These are phyloP conservation scores for Camponotus pennsylvanicus DNA, from an alignment of 1,140 invertebrate species.

Conservation along the genomic window DNA sequence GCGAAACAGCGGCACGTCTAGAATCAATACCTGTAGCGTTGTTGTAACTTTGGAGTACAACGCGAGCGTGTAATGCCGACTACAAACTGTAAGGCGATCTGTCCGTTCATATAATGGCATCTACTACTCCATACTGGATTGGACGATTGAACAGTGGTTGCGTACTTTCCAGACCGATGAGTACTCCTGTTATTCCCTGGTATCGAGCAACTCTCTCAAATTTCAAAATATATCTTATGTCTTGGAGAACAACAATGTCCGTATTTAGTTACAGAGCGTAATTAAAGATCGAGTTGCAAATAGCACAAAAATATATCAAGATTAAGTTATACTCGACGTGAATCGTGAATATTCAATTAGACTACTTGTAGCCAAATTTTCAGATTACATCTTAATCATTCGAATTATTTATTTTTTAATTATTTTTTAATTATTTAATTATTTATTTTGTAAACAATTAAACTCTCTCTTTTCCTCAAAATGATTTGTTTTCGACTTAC, in stretches of 20 bases:
- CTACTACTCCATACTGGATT: slow-evolving; percentile 43
- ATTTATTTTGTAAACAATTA: background rate
- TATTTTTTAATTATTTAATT: background rate
- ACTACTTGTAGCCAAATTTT: background rate
- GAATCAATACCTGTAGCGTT: slow-evolving; percentile 45
- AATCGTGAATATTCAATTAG: background rate
- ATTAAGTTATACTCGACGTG: background rate
- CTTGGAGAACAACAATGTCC: background rate
- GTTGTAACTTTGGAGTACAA: slow-evolving; percentile 64
- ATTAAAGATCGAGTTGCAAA: background rate
- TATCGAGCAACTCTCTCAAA: background rate
- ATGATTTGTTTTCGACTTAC: background rate
- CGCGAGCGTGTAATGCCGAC: slow-evolving; percentile 51
- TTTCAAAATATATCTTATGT: slow-evolving; percentile 22
- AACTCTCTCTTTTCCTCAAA: background rate
- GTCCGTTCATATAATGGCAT: slow-evolving; percentile 49
- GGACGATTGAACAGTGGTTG: slow-evolving; percentile 49
- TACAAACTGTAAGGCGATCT: slow-evolving; percentile 63
- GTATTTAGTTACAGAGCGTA: background rate
- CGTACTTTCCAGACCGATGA: slow-evolving; percentile 50
- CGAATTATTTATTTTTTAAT: background rate
- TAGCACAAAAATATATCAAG: background rate
- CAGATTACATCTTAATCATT: too few relatives aligned
- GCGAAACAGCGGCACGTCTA: slow-evolving; percentile 33
- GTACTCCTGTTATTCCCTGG: slow-evolving; percentile 26